Percentiles rank a stretch among this genome's conserved stretches.
Evolutionary conservation across 2,888 invertebrate genomes (phyloP).

Genomic region (Strigamia crassipes): DNA sequence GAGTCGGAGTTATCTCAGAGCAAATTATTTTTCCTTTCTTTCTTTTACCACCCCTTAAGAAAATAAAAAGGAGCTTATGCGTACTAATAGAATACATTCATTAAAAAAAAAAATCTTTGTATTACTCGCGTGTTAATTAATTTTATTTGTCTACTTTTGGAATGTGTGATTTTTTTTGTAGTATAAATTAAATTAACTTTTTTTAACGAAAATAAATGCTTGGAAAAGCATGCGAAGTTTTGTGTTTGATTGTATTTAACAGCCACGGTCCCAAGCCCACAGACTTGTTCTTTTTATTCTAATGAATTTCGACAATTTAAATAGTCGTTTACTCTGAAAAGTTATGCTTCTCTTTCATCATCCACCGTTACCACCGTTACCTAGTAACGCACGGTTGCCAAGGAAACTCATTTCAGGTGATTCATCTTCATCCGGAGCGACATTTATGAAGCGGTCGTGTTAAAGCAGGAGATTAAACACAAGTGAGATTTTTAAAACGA

Average conservation of each 20-base stretch:
- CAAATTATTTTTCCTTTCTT: constrained; percentile 35
- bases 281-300: not conserved
- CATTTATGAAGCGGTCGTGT: not conserved
- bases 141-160: constrained; percentile 24
- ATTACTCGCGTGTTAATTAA: constrained; percentile 27
- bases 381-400: not conserved
- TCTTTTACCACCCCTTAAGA: not conserved
- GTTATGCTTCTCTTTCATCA: constrained; percentile 12
- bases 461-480: constrained; percentile 27
- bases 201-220: constrained; percentile 14
- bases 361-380: not conserved
- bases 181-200: constrained; percentile 27
- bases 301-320: not conserved
- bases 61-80: constrained; percentile 30
- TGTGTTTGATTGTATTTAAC: not conserved
- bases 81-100: constrained; percentile 23
- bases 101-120: not conserved
- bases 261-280: not conserved
- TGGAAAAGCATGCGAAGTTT: not conserved
- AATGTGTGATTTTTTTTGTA: constrained; percentile 24
- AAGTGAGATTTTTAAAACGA: not conserved
- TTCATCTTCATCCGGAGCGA: constrained; percentile 28
- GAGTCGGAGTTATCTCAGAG: constrained; percentile 4
- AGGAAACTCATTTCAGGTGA: not conserved
- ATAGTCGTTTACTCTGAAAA: not conserved